A percentile compares a stretch with the other conserved stretches of the same genome.
Evolutionary conservation across 1,140 invertebrate genomes (phyloP).

Genomic region (Sipha flava): DNA sequence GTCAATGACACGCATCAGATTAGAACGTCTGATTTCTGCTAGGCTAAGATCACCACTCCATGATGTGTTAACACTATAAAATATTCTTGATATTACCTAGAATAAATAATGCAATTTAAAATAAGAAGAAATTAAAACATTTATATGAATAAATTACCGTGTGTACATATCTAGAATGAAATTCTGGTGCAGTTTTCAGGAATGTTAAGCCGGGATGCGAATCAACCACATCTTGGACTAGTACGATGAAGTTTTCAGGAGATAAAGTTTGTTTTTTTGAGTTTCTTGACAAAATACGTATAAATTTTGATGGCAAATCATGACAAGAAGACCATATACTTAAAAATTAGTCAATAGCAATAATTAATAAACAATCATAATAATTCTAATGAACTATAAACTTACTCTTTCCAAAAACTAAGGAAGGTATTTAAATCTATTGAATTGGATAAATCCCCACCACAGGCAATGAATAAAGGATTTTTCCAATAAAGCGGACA

Average conservation of each 20-base stretch:
- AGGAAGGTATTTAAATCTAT: constrained; percentile 74
- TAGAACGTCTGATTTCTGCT: constrained; percentile 81
- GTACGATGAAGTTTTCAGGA: constrained; percentile 81
- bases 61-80: constrained; percentile 94
- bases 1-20: constrained; percentile 70
- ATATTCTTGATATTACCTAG: constrained; percentile 95
- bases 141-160: constrained; percentile 56
- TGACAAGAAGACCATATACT: constrained; percentile 56
- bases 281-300: constrained; percentile 66
- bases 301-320: constrained; percentile 82
- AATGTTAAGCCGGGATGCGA: constrained; percentile 97
- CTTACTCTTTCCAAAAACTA: constrained; percentile 85
- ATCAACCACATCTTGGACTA: constrained; percentile 96
- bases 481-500: constrained; percentile 91
- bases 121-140: neutral
- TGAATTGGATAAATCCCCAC: constrained; percentile 60
- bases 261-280: constrained; percentile 48
- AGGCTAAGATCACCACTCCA: constrained; percentile 91
- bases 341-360: constrained; percentile 22
- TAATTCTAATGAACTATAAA: neutral
- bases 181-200: constrained; percentile 93
- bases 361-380: too few relatives aligned
- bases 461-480: constrained; percentile 77
- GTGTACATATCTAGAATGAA: constrained; percentile 96
- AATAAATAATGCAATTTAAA: too few relatives aligned